A percentile compares a stretch with the other conserved stretches of the same genome.
phyloP scores from a whole-genome alignment of 2,797 vertebrate genomes.

The Tapera naevia region DNA sequence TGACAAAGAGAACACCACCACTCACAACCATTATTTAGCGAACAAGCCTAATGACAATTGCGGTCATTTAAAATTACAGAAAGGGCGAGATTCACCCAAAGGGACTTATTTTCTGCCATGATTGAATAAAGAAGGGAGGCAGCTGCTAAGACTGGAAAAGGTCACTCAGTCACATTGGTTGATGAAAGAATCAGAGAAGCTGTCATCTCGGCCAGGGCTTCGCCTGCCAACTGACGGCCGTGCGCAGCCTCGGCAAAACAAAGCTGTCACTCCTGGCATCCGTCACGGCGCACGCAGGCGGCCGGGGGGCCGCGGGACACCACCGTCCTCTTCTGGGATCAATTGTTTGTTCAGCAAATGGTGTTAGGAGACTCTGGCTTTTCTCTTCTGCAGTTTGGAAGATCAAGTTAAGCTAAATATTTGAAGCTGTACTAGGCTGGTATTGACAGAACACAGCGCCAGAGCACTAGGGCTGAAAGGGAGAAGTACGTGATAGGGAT shows the following conservation, averaged over 20 bases:
- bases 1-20: background rate
- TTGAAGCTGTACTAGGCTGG: conserved; percentile 46
- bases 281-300: background rate
- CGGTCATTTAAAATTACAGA: conserved; percentile 69
- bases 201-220: conserved; percentile 71
- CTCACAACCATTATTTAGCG: background rate
- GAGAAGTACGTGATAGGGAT: conserved; percentile 1
- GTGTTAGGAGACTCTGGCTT: conserved; percentile 40
- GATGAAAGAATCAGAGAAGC: conserved; percentile 76
- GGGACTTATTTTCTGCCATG: conserved; percentile 66
- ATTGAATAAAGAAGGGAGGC: conserved; percentile 76
- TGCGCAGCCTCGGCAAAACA: conserved; percentile 14
- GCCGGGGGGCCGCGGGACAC: background rate
- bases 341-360: conserved; percentile 54
- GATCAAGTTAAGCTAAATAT: conserved; percentile 70
- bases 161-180: conserved; percentile 78
- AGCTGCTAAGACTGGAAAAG: conserved; percentile 77
- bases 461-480: background rate
- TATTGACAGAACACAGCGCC: conserved; percentile 35
- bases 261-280: conserved; percentile 56
- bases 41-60: conserved; percentile 23
- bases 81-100: conserved; percentile 56
- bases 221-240: conserved; percentile 63
- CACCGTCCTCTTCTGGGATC: background rate
- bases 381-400: conserved; percentile 29